Base-by-base conservation (phyloP, 2,113 vertebrate species). In the Zingel zingel region DNA sequence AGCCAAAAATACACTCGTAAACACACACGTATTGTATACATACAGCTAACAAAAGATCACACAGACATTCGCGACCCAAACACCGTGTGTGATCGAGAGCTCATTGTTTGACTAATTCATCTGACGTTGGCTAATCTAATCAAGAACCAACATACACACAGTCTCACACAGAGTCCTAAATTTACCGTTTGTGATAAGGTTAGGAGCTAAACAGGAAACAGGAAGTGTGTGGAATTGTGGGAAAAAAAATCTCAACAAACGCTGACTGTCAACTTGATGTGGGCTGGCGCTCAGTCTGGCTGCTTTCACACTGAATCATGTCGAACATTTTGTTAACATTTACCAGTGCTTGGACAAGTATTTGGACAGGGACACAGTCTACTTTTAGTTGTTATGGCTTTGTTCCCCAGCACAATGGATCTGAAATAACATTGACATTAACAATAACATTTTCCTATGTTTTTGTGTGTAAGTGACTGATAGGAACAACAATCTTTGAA, bases 141-240 rank as follows among this genome's bases (percentile, higher is more conserved):
- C 79, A 27, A 50, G 69, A 14, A 58, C 76, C 15, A 39, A 71
- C 74, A 81, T 59, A 84, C 66, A 76, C 79, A 58, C 50, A n/a
- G 50, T 33, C 67, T 54, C 65, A 74, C 57, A 48, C 21, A 39
- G 5, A 45, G 56, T 11, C 64, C 81, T 75, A 77, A 65, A 91
- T 86, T 82, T 81, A 90, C 25, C 76, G 68, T 21, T 43, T 50
- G 48, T 58, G 89, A 92, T 91, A 92, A 89, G 75, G 66, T 57
- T 45, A 14, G 65, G 72, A 75, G 69, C 67, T 74, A 53, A 84
- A 86, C 87, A 90, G 90, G 90, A 93, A 93, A 85, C 86, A 93
- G 91, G 91, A 93, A 90, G 84, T 81, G 59, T 74, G 81, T 62
- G 64, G 71, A 80, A 79, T 59, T 77, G 81, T 91, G 87, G 88